phyloP scores from a whole-genome alignment of 2,113 vertebrate species.

The Onychorhynchus coronatus region DNA sequence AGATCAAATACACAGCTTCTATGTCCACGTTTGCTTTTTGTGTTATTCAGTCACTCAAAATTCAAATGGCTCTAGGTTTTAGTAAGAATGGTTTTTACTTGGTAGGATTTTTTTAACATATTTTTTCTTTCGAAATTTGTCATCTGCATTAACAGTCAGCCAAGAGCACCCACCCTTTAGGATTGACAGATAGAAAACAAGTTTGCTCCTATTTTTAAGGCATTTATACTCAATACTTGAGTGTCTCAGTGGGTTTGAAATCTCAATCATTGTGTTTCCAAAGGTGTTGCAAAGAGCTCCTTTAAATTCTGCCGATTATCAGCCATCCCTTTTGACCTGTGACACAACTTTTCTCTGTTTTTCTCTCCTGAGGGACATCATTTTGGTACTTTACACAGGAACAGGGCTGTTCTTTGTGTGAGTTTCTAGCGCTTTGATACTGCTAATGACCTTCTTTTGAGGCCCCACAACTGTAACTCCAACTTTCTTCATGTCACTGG shows the following conservation, averaged over 20 bases:
- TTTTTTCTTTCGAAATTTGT: conserved; percentile 5
- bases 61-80: conserved; percentile 74
- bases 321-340: conserved; percentile 36
- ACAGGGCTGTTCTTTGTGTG: conserved; percentile 92
- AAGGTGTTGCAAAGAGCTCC: conserved; percentile 21
- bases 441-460: conserved; percentile 95
- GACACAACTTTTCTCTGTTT: not conserved
- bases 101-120: conserved; percentile 61
- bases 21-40: not conserved
- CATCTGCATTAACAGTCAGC: conserved; percentile 59
- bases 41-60: conserved; percentile 55
- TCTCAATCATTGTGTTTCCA: conserved; percentile 43
- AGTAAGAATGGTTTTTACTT: conserved; percentile 54
- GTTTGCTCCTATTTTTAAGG: conserved; percentile 78
- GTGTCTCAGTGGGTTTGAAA: conserved; percentile 71
- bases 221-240: conserved; percentile 77
- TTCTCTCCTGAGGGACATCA: conserved; percentile 44
- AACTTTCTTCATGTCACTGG: conserved; percentile 92
- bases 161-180: conserved; percentile 66
- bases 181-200: conserved; percentile 71
- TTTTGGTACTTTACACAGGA: conserved; percentile 83
- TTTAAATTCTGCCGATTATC: conserved; percentile 4
- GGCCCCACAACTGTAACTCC: conserved; percentile 92
- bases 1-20: conserved; percentile 53
- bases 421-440: conserved; percentile 93